Percentiles rank a stretch among this genome's conserved stretches.
phyloP scores from a whole-genome alignment of 2,888 invertebrate species.

The Sarcophaga rosellei region DNA sequence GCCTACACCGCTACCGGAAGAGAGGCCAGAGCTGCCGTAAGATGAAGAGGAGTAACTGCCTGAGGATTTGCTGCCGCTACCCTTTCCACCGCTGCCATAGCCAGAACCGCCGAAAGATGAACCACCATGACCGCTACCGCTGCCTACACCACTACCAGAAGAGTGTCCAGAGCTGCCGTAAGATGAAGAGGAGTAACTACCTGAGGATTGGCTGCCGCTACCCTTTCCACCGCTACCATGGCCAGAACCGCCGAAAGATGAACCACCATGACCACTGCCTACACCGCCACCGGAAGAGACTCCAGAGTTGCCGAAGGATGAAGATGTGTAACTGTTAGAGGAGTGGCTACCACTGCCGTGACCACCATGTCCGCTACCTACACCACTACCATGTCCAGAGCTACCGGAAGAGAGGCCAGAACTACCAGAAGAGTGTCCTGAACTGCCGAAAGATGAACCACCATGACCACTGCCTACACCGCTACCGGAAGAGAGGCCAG shows the following conservation, averaged over 20 bases:
- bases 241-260: conserved; percentile 4
- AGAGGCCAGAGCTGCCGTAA: neutral
- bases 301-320: neutral
- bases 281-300: conserved; percentile 2
- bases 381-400: neutral
- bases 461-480: neutral
- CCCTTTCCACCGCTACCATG: neutral
- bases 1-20: conserved; percentile 2
- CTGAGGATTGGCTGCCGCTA: neutral
- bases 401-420: neutral
- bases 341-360: neutral
- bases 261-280: neutral
- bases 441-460: neutral
- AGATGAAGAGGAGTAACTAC: neutral
- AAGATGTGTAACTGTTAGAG: neutral
- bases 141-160: neutral
- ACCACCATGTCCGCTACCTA: neutral
- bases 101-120: neutral
- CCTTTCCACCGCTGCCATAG: neutral
- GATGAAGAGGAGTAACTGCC: neutral
- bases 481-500: conserved; percentile 4
- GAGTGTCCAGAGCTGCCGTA: neutral
- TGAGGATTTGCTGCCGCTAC: too few relatives aligned
- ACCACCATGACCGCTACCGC: neutral
- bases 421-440: neutral